Evolutionary conservation across 2,113 vertebrate genomes (phyloP).

Genomic region (Macquaria australasica): DNA sequence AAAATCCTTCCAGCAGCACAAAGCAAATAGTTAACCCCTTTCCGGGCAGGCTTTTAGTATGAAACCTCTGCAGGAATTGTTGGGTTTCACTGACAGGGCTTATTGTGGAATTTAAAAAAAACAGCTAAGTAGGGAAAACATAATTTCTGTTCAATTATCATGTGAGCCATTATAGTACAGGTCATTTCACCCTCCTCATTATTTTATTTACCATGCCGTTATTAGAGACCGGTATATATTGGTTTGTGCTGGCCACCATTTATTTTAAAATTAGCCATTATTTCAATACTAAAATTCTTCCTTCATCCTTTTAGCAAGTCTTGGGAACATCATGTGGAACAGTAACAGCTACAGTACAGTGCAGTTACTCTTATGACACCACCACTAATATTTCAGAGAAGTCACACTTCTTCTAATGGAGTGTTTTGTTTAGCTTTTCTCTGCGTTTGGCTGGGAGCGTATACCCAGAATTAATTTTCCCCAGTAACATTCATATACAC

Average conservation of each 20-base stretch:
- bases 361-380: background rate
- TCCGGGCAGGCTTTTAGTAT: background rate
- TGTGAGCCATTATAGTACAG: no score
- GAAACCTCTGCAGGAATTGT: background rate
- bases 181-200: no score
- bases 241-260: background rate
- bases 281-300: background rate
- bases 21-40: background rate
- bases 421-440: background rate
- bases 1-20: background rate
- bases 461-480: constrained; percentile 22
- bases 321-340: no score
- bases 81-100: background rate
- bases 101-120: background rate
- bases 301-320: background rate
- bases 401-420: background rate
- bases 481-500: background rate
- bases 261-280: background rate
- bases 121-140: no score
- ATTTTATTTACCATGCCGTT: no score
- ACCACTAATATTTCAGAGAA: background rate
- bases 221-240: background rate
- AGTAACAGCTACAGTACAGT: background rate
- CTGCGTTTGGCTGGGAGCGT: background rate
- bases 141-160: no score